Conservation (phyloP, 2,797 vertebrate genomes). For the Sebastes matsubarae region DNA sequence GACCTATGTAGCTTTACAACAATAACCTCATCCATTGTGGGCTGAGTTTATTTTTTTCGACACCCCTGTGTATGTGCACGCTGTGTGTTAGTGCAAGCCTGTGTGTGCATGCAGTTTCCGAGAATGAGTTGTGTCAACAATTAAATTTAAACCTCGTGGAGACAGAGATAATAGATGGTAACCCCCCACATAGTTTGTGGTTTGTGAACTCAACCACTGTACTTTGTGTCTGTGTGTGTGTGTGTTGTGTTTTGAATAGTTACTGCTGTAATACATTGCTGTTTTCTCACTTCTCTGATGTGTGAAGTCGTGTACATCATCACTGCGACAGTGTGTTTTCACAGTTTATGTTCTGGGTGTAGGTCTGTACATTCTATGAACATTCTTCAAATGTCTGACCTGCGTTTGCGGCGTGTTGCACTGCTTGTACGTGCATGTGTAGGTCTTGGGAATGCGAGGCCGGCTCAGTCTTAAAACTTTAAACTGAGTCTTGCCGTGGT, state of each 20-base stretch:
- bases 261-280: slow-evolving; percentile 27
- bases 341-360: slow-evolving; percentile 23
- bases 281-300: slow-evolving; percentile 28
- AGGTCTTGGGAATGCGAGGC: slow-evolving; percentile 64
- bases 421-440: slow-evolving; percentile 26
- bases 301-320: slow-evolving; percentile 26
- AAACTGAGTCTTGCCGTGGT: slow-evolving; percentile 56
- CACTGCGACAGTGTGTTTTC: slow-evolving; percentile 1
- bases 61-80: slow-evolving; percentile 14
- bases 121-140: slow-evolving; percentile 65
- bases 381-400: slow-evolving; percentile 39
- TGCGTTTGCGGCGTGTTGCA: neutral
- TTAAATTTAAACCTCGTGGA: slow-evolving; percentile 63
- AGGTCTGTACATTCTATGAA: slow-evolving; percentile 8
- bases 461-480: slow-evolving; percentile 32
- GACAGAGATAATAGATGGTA: slow-evolving; percentile 60
- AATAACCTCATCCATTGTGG: slow-evolving; percentile 28
- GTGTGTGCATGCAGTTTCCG: slow-evolving; percentile 22
- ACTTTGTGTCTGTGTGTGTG: slow-evolving; percentile 31
- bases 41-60: slow-evolving; percentile 3
- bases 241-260: slow-evolving; percentile 20
- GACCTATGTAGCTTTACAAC: slow-evolving; percentile 32
- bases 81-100: slow-evolving; percentile 15
- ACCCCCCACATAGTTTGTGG: slow-evolving; percentile 48
- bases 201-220: slow-evolving; percentile 39